Percentiles rank a stretch among this genome's conserved stretches.
phyloP scores from a whole-genome alignment of 1,140 invertebrate genomes.

The Papilio glaucus region DNA sequence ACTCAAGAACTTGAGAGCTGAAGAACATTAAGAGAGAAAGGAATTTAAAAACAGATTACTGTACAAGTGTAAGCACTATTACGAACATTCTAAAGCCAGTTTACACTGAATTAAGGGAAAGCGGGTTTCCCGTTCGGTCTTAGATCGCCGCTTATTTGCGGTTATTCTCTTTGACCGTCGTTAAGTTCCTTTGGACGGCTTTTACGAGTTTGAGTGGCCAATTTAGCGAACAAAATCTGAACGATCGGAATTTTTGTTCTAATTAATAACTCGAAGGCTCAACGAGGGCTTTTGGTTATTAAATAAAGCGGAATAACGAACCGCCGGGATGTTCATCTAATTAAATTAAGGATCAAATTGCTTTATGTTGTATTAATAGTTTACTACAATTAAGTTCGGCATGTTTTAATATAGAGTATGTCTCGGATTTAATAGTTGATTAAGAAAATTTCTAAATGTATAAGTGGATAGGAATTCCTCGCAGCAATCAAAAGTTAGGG shows the following conservation, averaged over 20 bases:
- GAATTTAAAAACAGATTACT: conserved; percentile 61
- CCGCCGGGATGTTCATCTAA: conserved; percentile 52
- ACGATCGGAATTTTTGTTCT: conserved; percentile 81
- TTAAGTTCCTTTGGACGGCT: conserved; percentile 81
- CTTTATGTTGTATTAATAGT: conserved; percentile 42
- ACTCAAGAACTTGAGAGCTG: conserved; percentile 10
- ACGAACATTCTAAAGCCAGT: conserved; percentile 68
- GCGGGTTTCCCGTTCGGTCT: conserved; percentile 74
- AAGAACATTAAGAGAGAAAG: conserved; percentile 33
- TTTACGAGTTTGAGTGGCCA: conserved; percentile 82
- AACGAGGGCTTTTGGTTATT: conserved; percentile 67
- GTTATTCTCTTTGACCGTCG: conserved; percentile 83
- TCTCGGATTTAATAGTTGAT: conserved; percentile 58
- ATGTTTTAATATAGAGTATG: conserved; percentile 26
- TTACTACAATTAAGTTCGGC: conserved; percentile 41
- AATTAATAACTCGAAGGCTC: conserved; percentile 75
- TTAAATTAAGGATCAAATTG: conserved; percentile 45
- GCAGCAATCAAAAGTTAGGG: conserved; percentile 80
- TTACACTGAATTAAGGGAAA: conserved; percentile 80
- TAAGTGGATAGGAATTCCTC: conserved; percentile 73
- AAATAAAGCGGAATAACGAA: conserved; percentile 70
- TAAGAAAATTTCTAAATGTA: conserved; percentile 72
- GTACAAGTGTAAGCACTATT: conserved; percentile 70
- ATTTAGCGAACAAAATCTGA: conserved; percentile 80
- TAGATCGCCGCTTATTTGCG: conserved; percentile 81